Evolutionary conservation across 2,113 vertebrate genomes (phyloP).

Genomic region (Marmota flaviventris): DNA sequence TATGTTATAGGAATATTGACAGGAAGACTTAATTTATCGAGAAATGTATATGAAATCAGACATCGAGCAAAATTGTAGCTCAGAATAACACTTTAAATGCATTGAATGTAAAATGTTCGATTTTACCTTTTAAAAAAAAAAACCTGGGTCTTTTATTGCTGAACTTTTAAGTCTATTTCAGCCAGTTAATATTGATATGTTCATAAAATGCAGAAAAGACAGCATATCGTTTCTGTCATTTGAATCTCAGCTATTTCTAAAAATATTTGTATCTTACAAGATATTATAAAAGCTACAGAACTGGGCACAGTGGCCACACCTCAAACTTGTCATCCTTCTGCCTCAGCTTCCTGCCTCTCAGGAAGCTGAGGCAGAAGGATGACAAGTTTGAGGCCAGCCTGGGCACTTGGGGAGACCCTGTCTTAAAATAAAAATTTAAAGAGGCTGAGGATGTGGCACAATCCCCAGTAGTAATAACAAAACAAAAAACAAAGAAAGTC

Average conservation of each 20-base stretch:
- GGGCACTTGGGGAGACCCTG: background rate
- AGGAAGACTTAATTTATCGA: constrained; percentile 14
- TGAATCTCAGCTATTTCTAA: constrained; percentile 31
- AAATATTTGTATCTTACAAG: constrained; percentile 6
- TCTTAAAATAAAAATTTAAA: background rate
- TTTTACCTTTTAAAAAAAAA: background rate
- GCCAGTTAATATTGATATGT: background rate
- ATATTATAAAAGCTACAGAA: background rate
- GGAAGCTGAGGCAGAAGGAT: background rate
- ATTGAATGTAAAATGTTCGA: background rate
- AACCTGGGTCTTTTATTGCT: background rate
- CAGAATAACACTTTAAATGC: background rate
- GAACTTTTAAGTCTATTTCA: background rate
- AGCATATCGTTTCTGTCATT: constrained; percentile 20
- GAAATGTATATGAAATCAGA: background rate
- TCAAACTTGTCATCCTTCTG: too few species aligned
- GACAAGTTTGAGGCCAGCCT: background rate
- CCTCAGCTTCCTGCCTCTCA: background rate
- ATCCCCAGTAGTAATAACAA: too few species aligned
- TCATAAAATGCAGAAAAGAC: constrained; percentile 20
- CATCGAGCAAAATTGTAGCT: background rate
- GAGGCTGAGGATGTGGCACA: too few species aligned
- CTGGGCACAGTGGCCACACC: background rate
- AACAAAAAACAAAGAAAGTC: too few species aligned
- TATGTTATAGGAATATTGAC: background rate